phyloP scores from a whole-genome alignment of 2,113 vertebrate species.

The Mugil cephalus region DNA sequence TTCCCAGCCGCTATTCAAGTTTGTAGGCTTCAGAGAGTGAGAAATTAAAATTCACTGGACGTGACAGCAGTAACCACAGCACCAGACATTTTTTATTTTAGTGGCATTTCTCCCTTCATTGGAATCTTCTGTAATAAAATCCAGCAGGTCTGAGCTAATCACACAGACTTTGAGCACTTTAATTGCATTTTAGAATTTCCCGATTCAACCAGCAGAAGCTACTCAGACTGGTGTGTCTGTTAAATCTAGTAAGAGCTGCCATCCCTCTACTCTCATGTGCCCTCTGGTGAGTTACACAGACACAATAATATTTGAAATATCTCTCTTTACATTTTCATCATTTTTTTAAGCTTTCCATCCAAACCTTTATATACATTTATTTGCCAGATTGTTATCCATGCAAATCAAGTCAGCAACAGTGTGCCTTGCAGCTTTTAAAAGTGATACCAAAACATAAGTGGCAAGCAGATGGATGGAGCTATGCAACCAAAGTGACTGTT shows the following conservation, averaged over 20 bases:
- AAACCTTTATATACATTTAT: not conserved
- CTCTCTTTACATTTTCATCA: no score
- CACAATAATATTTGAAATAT: not conserved
- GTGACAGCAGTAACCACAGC: not conserved
- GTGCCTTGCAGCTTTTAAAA: not conserved
- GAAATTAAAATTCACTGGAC: constrained; percentile 6
- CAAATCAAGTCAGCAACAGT: not conserved
- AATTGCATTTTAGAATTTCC: constrained; percentile 6
- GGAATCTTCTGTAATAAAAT: not conserved
- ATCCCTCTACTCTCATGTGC: no score
- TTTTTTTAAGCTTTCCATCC: no score
- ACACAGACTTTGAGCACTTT: constrained; percentile 15
- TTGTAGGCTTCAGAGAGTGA: not conserved
- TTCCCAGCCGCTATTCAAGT: not conserved
- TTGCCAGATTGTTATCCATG: no score
- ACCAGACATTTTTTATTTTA: not conserved
- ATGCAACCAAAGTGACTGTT: no score
- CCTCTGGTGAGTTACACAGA: not conserved
- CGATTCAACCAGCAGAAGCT: constrained; percentile 1
- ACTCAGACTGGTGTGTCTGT: no score
- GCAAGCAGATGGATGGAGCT: no score
- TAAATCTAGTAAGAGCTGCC: not conserved
- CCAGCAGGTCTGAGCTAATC: constrained; percentile 11
- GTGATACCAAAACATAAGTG: not conserved
- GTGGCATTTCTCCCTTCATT: not conserved